Evolutionary conservation across 2,797 vertebrate genomes (phyloP).

Genomic region (Thaleichthys pacificus): DNA sequence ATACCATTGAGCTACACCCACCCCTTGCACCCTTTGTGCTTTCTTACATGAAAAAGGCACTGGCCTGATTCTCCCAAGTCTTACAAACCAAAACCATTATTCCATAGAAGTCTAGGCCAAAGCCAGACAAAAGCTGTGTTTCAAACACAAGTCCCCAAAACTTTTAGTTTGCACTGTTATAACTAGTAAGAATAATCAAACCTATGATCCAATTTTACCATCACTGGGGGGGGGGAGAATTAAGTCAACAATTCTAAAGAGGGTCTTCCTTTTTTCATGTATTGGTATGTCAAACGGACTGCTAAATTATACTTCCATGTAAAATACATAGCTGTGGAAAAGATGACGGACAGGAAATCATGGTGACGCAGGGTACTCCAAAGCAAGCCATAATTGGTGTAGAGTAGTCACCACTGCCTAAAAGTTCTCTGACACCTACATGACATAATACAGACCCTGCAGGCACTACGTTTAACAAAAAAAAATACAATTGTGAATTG

Average conservation of each 20-base stretch:
- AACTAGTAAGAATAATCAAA: background rate
- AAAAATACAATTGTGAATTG: slow-evolving; percentile 27
- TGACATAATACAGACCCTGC: slow-evolving; percentile 34
- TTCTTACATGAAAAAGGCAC: background rate
- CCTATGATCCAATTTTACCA: no score
- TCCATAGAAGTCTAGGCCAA: background rate
- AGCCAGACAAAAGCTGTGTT: background rate
- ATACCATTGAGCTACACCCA: no score
- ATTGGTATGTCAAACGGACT: background rate
- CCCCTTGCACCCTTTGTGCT: background rate
- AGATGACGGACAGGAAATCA: slow-evolving; percentile 15
- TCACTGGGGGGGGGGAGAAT: no score
- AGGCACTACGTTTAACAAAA: slow-evolving; percentile 33
- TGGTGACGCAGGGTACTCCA: slow-evolving; percentile 25
- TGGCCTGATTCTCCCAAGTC: background rate
- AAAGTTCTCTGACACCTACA: slow-evolving; percentile 27
- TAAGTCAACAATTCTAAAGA: background rate
- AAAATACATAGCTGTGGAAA: background rate
- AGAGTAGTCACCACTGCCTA: slow-evolving; percentile 24
- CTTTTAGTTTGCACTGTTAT: background rate
- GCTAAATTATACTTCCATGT: background rate
- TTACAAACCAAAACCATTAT: background rate
- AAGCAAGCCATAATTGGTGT: slow-evolving; percentile 22
- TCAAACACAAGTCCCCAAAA: no score
- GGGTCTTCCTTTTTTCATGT: background rate